Conservation (phyloP, 1,140 invertebrate species). For the Drosophila carrolli region DNA sequence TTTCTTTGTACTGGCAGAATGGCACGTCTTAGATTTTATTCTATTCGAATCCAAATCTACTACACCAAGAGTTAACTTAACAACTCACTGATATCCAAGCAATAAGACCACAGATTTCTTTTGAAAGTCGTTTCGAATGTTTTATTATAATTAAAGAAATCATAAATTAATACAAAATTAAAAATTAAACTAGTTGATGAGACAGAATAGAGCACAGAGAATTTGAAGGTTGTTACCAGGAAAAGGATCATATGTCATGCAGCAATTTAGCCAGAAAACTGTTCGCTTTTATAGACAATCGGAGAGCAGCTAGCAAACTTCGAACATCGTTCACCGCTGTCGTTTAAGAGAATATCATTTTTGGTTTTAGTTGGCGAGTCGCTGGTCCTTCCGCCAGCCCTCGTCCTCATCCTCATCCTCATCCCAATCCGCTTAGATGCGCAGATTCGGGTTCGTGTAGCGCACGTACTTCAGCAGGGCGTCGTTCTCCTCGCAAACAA, state of each 20-base stretch:
- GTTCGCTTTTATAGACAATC: conserved; percentile 21
- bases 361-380: conserved; percentile 67
- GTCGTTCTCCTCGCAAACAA: conserved; percentile 93
- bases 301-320: conserved; percentile 26
- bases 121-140: conserved; percentile 65
- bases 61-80: no score
- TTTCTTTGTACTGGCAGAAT: no score
- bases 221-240: conserved; percentile 54
- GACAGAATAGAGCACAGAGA: conserved; percentile 46
- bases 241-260: conserved; percentile 34
- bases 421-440: conserved; percentile 85
- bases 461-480: conserved; percentile 91
- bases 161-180: conserved; percentile 82
- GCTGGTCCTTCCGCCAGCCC: conserved; percentile 45
- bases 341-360: conserved; percentile 68
- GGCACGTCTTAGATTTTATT: no score
- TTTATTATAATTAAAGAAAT: conserved; percentile 76
- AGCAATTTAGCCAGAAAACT: conserved; percentile 38
- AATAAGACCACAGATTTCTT: background rate
- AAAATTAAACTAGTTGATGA: conserved; percentile 72
- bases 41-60: no score
- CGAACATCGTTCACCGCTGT: conserved; percentile 20
- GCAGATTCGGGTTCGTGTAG: conserved; percentile 90
- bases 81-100: background rate
- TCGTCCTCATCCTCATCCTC: background rate